Evolutionary conservation across 2,888 invertebrate genomes (phyloP).

Genomic region (Eristalis pertinax): DNA sequence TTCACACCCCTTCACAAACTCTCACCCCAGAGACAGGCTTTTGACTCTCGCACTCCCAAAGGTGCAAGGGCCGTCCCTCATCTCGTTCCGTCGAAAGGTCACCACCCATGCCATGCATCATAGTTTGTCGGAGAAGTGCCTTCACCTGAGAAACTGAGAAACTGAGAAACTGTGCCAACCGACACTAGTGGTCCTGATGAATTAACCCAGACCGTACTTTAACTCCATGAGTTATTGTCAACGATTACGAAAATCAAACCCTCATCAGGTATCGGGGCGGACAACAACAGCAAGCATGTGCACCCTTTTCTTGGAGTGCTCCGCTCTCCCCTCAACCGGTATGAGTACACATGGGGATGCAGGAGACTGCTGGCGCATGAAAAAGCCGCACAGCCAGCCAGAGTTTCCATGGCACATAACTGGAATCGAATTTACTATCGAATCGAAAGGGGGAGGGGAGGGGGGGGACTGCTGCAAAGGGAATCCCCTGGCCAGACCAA

Average conservation of each 20-base stretch:
- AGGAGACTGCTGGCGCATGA: not conserved
- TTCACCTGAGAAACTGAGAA: constrained; percentile 2
- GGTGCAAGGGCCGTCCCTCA: constrained; percentile 4
- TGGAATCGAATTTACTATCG: constrained; percentile 67
- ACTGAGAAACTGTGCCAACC: not conserved
- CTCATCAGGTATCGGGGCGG: constrained; percentile 43
- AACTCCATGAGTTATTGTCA: constrained; percentile 50
- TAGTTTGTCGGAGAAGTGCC: constrained; percentile 18
- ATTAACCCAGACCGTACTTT: constrained; percentile 48
- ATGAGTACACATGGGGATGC: not conserved
- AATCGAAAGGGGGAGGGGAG: constrained; percentile 23
- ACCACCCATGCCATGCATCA: constrained; percentile 20
- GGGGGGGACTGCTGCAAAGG: constrained; percentile 48
- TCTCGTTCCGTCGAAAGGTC: constrained; percentile 5
- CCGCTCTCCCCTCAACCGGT: not conserved
- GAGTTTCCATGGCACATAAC: constrained; percentile 30
- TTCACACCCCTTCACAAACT: not conserved
- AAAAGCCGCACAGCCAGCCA: constrained; percentile 31
- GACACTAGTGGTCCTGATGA: constrained; percentile 36
- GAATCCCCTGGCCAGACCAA: constrained; percentile 35
- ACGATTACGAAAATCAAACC: constrained; percentile 62
- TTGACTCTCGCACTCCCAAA: not conserved
- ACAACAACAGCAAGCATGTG: constrained; percentile 21
- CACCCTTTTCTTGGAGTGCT: constrained; percentile 13
- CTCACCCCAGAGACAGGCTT: not conserved